Conservation (phyloP, 2,888 invertebrate species). For the Athripsodes cinereus region DNA sequence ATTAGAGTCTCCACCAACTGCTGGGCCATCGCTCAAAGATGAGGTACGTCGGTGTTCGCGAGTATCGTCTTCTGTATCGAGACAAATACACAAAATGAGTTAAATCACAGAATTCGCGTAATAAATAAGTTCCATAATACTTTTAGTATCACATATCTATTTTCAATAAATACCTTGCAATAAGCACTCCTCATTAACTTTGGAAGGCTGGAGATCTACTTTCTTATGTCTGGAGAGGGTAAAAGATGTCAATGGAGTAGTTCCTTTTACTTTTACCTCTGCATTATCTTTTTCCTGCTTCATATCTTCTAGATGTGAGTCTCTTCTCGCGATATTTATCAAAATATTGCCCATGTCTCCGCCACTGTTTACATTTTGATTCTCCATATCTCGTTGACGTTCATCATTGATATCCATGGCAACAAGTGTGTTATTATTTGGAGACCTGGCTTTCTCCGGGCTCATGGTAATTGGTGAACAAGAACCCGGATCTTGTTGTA, state of each 20-base stretch:
- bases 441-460: conserved; percentile 1
- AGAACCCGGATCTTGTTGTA: background rate
- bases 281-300: conserved; percentile 32
- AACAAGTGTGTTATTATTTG: conserved; percentile 2
- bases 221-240: conserved; percentile 56
- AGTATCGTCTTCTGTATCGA: conserved; percentile 12
- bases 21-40: conserved; percentile 46
- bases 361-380: background rate
- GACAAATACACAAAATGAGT: background rate
- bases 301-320: conserved; percentile 32
- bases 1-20: conserved; percentile 52
- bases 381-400: background rate
- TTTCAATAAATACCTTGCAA: conserved; percentile 23
- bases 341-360: conserved; percentile 17
- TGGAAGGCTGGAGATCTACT: conserved; percentile 52
- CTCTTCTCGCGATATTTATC: conserved; percentile 27
- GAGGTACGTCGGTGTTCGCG: conserved; percentile 40
- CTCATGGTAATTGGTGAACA: background rate
- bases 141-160: too few relatives aligned
- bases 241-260: conserved; percentile 48
- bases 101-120: too few relatives aligned
- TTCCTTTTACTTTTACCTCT: conserved; percentile 44
- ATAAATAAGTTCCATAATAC: too few relatives aligned
- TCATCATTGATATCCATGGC: background rate
- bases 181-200: conserved; percentile 29